Percentiles rank a stretch among this genome's conserved stretches.
phyloP scores from a whole-genome alignment of 2,888 invertebrate species.

The Zelleria hepariella region DNA sequence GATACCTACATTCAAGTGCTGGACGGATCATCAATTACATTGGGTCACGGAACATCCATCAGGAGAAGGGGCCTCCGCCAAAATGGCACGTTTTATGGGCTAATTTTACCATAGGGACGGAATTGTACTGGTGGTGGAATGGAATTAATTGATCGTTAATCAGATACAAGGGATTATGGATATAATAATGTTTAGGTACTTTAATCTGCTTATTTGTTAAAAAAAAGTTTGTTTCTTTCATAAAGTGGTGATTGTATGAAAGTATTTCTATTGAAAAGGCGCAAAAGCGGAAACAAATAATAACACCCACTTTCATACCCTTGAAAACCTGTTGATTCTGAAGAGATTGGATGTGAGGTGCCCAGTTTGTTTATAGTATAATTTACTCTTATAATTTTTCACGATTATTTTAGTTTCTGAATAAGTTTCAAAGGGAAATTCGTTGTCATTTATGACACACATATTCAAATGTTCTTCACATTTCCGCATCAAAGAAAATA shows the following conservation, averaged over 20 bases:
- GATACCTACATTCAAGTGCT: slow-evolving; percentile 51
- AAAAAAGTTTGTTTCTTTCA: too few relatives aligned
- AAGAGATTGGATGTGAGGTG: too few relatives aligned
- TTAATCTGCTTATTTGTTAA: too few relatives aligned
- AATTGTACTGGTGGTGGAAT: background rate
- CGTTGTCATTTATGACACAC: background rate
- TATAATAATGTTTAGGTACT: too few relatives aligned
- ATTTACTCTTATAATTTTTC: too few relatives aligned
- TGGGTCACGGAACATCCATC: slow-evolving; percentile 44
- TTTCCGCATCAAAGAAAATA: background rate
- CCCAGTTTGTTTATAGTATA: too few relatives aligned
- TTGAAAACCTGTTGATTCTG: too few relatives aligned
- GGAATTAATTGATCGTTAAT: background rate
- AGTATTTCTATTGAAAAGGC: too few relatives aligned
- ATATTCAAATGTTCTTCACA: background rate
- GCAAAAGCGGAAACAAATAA: too few relatives aligned
- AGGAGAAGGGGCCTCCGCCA: slow-evolving; percentile 16
- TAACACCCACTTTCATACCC: too few relatives aligned
- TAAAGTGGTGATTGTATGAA: too few relatives aligned
- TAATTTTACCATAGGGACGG: background rate
- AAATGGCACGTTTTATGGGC: slow-evolving; percentile 8
- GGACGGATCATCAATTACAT: slow-evolving; percentile 52
- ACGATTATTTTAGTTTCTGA: background rate
- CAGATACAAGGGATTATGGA: background rate
- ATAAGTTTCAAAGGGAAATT: background rate